Evolutionary conservation across 1,140 invertebrate genomes (phyloP).

Genomic region (Heliconius hewitsoni): DNA sequence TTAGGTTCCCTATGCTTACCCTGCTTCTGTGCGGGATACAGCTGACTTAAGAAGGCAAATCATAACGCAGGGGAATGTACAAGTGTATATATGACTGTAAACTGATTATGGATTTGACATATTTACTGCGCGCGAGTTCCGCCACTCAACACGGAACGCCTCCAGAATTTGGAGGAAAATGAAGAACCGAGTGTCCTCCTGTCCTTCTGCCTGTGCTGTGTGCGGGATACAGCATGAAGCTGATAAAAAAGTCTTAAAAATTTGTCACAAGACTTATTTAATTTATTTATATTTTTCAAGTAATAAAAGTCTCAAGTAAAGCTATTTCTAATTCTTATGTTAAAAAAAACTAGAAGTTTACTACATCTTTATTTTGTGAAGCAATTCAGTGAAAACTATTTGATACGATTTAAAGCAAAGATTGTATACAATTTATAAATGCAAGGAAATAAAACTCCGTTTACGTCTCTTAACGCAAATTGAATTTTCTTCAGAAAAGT

Average conservation of each 20-base stretch:
- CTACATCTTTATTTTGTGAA: neutral
- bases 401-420: constrained; percentile 12
- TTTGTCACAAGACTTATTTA: neutral
- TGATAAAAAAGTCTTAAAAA: too few relatives aligned
- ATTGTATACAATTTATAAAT: constrained; percentile 10
- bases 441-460: constrained; percentile 12
- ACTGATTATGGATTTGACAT: neutral
- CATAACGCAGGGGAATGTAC: too few relatives aligned
- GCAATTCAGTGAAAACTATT: constrained; percentile 6
- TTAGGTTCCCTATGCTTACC: too few relatives aligned
- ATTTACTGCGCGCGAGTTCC: neutral
- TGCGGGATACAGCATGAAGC: too few relatives aligned
- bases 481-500: constrained; percentile 6
- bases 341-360: neutral
- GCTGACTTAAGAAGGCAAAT: too few relatives aligned
- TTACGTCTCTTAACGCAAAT: constrained; percentile 5
- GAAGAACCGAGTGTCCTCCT: too few relatives aligned
- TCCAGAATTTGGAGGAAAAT: too few relatives aligned
- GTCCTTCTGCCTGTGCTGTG: too few relatives aligned
- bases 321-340: neutral
- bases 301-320: neutral
- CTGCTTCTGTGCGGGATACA: too few relatives aligned
- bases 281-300: neutral
- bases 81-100: too few relatives aligned
- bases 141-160: too few relatives aligned